A percentile compares a stretch with the other conserved stretches of the same genome.
phyloP scores from a whole-genome alignment of 2,113 vertebrate species.

The Regulus satrapa region DNA sequence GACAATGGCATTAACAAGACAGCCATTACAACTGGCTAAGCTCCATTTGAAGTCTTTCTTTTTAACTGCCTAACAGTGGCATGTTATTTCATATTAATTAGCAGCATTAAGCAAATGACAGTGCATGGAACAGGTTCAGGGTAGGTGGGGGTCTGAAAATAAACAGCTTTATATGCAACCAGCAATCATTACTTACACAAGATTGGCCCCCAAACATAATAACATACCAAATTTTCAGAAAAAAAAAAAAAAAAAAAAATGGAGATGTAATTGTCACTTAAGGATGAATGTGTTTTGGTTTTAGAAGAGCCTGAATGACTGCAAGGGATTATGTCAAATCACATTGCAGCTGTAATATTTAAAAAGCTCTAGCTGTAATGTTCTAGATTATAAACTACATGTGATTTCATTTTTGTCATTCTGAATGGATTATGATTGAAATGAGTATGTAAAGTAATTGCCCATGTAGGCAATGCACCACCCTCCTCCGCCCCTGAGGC shows the following conservation, averaged over 20 bases:
- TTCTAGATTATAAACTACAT: slow-evolving; percentile 58
- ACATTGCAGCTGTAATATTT: slow-evolving; percentile 47
- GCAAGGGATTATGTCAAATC: slow-evolving; percentile 49
- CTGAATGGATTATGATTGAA: slow-evolving; percentile 67
- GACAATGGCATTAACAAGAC: background rate
- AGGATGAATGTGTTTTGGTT: slow-evolving; percentile 42
- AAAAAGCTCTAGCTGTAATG: slow-evolving; percentile 51
- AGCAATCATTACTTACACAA: background rate
- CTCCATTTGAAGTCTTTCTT: background rate
- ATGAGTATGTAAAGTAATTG: slow-evolving; percentile 63
- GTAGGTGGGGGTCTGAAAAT: background rate
- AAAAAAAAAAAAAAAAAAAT: background rate
- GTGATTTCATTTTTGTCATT: slow-evolving; percentile 63
- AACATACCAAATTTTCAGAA: background rate
- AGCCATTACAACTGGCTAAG: background rate
- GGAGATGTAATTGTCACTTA: slow-evolving; percentile 50
- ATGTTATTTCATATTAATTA: background rate
- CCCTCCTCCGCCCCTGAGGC: slow-evolving; percentile 19
- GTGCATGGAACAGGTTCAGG: background rate
- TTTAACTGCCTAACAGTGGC: background rate
- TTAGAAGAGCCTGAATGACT: slow-evolving; percentile 31
- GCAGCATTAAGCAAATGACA: background rate
- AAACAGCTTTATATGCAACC: background rate
- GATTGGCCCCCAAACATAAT: background rate
- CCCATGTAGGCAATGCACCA: slow-evolving; percentile 18